These are phyloP conservation scores for human DNA, from an alignment of 2,113 vertebrate species.

Conservation along the genomic window DNA sequence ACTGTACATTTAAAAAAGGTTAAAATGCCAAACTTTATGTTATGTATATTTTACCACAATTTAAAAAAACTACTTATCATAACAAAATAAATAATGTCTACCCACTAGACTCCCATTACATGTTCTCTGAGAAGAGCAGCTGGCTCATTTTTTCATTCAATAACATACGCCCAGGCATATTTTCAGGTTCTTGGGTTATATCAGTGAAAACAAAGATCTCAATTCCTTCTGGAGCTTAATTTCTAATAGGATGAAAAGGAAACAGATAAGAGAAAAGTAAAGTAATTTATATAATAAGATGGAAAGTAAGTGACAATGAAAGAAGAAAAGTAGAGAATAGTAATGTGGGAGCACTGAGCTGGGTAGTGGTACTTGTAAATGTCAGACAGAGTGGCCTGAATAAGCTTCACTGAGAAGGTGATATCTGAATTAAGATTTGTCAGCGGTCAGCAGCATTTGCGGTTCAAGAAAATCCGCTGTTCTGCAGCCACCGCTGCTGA, in stretches of 20 bases:
- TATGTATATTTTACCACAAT: not conserved
- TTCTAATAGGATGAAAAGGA: not conserved
- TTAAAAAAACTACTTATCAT: not conserved
- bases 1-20: not conserved
- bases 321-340: not conserved
- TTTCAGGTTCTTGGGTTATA: slow-evolving; percentile 5
- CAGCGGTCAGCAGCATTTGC: not conserved
- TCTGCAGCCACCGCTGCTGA: too few species aligned
- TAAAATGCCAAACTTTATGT: not conserved
- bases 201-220: not conserved
- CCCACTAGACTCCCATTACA: not conserved
- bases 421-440: not conserved
- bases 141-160: not conserved
- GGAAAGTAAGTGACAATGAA: not conserved
- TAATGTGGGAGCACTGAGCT: not conserved
- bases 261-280: not conserved
- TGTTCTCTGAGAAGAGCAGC: not conserved
- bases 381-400: not conserved
- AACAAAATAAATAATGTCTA: not conserved
- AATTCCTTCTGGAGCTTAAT: not conserved
- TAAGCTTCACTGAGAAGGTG: not conserved
- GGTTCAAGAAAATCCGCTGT: too few species aligned
- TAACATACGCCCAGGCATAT: not conserved
- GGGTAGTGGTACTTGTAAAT: not conserved
- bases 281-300: not conserved